These are phyloP conservation scores for Pentalonia nigronervosa DNA, from an alignment of 1,140 invertebrate genomes.

Conservation along the genomic window DNA sequence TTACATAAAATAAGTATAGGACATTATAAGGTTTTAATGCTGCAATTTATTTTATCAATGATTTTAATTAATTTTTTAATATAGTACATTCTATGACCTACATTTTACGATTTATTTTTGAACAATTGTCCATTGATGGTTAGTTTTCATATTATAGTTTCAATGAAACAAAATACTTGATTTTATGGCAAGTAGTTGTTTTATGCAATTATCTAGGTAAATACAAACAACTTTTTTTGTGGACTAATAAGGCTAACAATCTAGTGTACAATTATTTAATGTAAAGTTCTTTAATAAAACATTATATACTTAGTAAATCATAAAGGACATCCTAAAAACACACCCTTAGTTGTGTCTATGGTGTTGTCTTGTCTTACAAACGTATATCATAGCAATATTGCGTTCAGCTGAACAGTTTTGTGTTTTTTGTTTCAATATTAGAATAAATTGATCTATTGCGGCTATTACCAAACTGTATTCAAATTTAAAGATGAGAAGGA, in stretches of 20 bases:
- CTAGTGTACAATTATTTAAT: background rate
- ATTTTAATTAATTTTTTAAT: background rate
- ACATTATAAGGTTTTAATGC: background rate
- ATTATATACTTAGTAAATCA: too few relatives aligned
- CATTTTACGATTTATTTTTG: constrained; percentile 29
- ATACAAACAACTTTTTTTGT: constrained; percentile 9
- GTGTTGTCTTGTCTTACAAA: too few relatives aligned
- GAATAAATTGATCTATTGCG: too few relatives aligned
- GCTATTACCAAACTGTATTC: too few relatives aligned
- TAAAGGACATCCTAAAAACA: too few relatives aligned
- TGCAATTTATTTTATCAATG: background rate
- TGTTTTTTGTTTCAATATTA: too few relatives aligned
- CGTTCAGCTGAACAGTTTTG: too few relatives aligned
- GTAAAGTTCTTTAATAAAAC: background rate
- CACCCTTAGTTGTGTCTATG: too few relatives aligned
- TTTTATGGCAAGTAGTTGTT: background rate
- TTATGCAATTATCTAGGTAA: background rate
- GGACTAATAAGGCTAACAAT: constrained; percentile 33
- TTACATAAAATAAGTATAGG: background rate
- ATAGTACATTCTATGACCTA: constrained; percentile 3
- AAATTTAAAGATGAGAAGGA: too few relatives aligned
- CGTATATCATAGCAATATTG: too few relatives aligned
- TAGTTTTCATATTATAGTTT: background rate
- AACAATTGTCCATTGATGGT: constrained; percentile 19
- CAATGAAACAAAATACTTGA: constrained; percentile 32